These are phyloP conservation scores for Acrocephalus kingi DNA, from an alignment of 2,113 vertebrate genomes.

Conservation along the genomic window DNA sequence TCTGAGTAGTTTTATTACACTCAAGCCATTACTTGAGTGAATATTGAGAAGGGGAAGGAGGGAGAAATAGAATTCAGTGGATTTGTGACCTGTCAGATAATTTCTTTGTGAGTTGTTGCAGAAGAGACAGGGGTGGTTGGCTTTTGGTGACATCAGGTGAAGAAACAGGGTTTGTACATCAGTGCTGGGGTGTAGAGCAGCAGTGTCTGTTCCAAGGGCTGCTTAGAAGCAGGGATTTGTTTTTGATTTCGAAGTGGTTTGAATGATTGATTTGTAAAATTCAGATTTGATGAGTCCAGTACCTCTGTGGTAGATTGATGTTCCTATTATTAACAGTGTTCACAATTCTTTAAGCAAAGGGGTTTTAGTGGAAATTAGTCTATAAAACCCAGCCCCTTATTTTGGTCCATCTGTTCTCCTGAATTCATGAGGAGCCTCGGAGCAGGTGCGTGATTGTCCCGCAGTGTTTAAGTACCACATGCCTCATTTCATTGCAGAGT, in stretches of 20 bases:
- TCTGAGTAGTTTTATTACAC: not conserved
- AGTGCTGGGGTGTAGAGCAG: not conserved
- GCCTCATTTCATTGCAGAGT: slow-evolving; percentile 20
- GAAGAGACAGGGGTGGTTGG: not conserved
- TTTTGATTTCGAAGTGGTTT: not conserved
- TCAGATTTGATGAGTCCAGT: not conserved
- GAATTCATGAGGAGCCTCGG: not conserved
- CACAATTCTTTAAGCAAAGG: not conserved
- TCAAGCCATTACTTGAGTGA: not conserved
- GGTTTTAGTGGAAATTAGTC: not conserved
- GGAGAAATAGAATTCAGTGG: not conserved
- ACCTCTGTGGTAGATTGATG: not conserved
- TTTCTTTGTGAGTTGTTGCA: not conserved
- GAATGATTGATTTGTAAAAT: not conserved
- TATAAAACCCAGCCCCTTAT: not conserved
- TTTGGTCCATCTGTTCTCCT: not conserved
- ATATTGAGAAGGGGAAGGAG: not conserved
- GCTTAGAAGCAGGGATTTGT: not conserved
- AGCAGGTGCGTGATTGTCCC: slow-evolving; percentile 14
- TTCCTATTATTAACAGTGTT: not conserved
- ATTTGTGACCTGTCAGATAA: not conserved
- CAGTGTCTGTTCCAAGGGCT: not conserved
- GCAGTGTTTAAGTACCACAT: not conserved
- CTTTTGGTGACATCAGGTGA: not conserved
- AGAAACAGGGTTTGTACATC: not conserved